Conservation (phyloP, 2,797 vertebrate species). For the Catamblyrhynchus diadema region DNA sequence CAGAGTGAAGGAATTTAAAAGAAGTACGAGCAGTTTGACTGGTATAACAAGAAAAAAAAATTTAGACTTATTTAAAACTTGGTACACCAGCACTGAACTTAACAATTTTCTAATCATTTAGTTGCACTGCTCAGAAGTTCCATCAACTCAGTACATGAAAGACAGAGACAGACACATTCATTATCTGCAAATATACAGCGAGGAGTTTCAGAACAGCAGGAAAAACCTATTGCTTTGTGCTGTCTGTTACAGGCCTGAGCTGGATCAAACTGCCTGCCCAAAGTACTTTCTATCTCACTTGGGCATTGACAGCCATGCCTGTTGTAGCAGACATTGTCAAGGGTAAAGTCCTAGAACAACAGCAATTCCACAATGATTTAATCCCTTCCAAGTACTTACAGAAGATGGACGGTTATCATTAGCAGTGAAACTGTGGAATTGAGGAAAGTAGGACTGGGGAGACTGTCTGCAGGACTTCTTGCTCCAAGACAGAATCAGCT, state of each 20-base stretch:
- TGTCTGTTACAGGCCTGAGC: not conserved
- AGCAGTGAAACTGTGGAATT: not conserved
- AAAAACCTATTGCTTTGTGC: not conserved
- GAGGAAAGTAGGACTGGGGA: not conserved
- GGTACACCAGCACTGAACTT: not conserved
- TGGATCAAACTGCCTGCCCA: not conserved
- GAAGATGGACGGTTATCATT: not conserved
- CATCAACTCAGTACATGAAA: not conserved
- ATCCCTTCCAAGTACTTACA: not conserved
- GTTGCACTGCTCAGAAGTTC: not conserved
- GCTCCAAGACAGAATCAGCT: not conserved
- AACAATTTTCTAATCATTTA: conserved; percentile 4
- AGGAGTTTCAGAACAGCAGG: conserved; percentile 19
- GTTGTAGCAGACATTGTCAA: not conserved
- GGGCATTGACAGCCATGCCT: not conserved
- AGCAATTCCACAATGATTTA: not conserved
- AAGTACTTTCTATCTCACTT: conserved; percentile 7
- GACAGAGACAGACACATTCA: not conserved
- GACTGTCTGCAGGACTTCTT: not conserved
- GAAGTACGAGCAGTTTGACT: not conserved
- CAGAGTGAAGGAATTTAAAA: conserved; percentile 47
- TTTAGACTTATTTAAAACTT: not conserved
- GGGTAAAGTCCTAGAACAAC: not conserved
- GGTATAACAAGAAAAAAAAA: not conserved
- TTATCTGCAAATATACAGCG: not conserved